Conservation (phyloP, 2,113 vertebrate species). For the Edolisoma coerulescens region DNA sequence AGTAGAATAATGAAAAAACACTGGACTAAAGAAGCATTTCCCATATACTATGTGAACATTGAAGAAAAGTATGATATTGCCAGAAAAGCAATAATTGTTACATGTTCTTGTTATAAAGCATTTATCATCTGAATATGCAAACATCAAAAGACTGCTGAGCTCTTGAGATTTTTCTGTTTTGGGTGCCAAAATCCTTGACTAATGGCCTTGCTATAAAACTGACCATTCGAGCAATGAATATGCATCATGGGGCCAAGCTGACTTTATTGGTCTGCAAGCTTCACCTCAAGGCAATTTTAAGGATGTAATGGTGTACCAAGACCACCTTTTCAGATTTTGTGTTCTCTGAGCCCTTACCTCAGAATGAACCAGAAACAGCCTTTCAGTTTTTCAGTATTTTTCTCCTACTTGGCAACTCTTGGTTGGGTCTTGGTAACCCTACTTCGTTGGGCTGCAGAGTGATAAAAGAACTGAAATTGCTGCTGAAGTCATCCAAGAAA, state of each 20-base stretch:
- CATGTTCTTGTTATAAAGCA: neutral
- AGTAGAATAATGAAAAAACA: neutral
- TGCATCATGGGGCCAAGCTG: neutral
- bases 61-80: neutral
- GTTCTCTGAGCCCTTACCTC: neutral
- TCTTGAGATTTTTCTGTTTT: neutral
- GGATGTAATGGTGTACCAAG: neutral
- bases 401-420: neutral
- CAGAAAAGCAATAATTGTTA: neutral
- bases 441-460: neutral
- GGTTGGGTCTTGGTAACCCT: neutral
- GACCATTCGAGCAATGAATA: neutral
- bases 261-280: neutral
- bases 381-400: neutral
- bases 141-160: neutral
- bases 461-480: neutral
- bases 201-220: neutral
- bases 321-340: neutral
- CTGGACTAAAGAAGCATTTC: neutral
- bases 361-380: neutral
- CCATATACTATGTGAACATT: accelerated
- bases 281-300: neutral
- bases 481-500: neutral
- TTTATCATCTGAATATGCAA: neutral
- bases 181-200: neutral